Evolutionary conservation across 1,140 invertebrate genomes (phyloP), one percentile per base, ranked within the genome.

Genomic region (Lucilia cuprina): DNA sequence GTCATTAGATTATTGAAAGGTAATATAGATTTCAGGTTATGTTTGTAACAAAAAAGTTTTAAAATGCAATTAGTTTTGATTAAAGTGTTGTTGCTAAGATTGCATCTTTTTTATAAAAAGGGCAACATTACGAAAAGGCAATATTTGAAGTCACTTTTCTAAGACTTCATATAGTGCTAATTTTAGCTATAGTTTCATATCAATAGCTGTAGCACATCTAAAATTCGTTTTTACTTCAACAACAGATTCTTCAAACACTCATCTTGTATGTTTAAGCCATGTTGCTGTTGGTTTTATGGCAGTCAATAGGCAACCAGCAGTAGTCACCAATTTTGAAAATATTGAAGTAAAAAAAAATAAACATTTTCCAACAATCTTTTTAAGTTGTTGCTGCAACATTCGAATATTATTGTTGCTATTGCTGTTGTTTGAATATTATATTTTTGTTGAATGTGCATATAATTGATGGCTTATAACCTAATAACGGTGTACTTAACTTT

Each of bases 401-500:
- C 41, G 41, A 41, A 41, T 41, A 30, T 30, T 30, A 3, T 30
- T 30, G 25, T 65, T 77, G 30, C 3, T 30, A 3, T 30, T 30
- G 25, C n/a, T 77, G 30, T 35, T 77, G 75, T 41, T 41, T 41
- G 75, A n/a, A 17, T 78, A 10, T 78, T 78, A 34, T 47, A 8
- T 41, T 9, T 19, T 78, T 10, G 13, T 75, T 60, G 65, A 70
- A 21, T 70, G 41, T 41, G 65, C 65, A 78, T 47, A 78, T 78
- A 78, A 78, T 78, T 78, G 75, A 78, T 78, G 35, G 75, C 75
- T 78, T 78, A 78, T 78, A 78, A 78, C 75, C 75, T 78, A 78
- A 78, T 78, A 78, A 78, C 75, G 75, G 75, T 78, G 75, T 78
- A 78, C 75, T 78, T 78, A 78, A 78, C 75, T 78, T 14, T 47